Conservation (phyloP, 2,797 vertebrate species). For the Periophthalmus magnuspinnatus region DNA sequence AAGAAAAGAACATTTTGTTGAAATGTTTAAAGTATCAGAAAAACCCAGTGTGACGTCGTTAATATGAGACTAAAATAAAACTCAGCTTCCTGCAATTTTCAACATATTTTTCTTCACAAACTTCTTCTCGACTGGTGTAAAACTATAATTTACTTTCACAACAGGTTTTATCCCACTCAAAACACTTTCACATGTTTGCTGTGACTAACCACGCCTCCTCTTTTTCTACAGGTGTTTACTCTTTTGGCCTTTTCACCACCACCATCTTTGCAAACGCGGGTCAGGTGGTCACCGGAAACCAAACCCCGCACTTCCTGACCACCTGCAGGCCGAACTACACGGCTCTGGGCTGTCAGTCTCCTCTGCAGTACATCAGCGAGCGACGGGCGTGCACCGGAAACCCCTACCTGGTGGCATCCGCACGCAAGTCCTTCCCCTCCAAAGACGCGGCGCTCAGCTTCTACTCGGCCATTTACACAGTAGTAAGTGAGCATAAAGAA, state of each 20-base stretch:
- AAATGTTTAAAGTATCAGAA: too few relatives aligned
- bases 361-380: constrained; percentile 84
- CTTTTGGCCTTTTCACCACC: constrained; percentile 91
- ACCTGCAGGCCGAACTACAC: constrained; percentile 93
- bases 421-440: constrained; percentile 90
- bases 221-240: constrained; percentile 85
- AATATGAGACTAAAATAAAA: too few relatives aligned
- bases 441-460: constrained; percentile 89
- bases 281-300: constrained; percentile 92
- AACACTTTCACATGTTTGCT: too few relatives aligned
- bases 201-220: not conserved
- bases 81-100: too few relatives aligned
- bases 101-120: too few relatives aligned
- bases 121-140: too few relatives aligned
- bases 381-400: constrained; percentile 82
- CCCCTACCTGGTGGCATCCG: constrained; percentile 82
- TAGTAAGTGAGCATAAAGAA: constrained; percentile 69
- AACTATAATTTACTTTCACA: too few relatives aligned
- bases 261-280: constrained; percentile 92
- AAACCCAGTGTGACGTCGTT: too few relatives aligned
- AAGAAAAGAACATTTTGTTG: too few relatives aligned
- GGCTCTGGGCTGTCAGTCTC: constrained; percentile 85
- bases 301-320: constrained; percentile 88
- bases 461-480: constrained; percentile 89
- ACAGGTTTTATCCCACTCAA: too few relatives aligned